Evolutionary conservation across 1,140 invertebrate species (phyloP).

Genomic region (Magallana ariakensis): DNA sequence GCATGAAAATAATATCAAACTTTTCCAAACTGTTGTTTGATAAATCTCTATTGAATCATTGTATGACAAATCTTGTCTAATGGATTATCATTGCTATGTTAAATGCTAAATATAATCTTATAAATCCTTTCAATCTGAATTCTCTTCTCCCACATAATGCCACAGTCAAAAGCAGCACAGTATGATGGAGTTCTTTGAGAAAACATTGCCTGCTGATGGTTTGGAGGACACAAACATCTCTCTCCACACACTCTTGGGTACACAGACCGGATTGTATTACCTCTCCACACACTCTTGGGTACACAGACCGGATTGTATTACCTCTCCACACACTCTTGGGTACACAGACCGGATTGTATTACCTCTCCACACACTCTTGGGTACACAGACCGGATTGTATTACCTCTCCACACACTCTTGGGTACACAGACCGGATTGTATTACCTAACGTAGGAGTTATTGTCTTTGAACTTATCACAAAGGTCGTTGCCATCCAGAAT

Average conservation of each 20-base stretch:
- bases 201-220: neutral
- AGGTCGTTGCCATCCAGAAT: slow-evolving; percentile 90
- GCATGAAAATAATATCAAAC: too few species aligned
- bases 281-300: too few species aligned
- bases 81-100: too few species aligned
- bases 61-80: too few species aligned
- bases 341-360: slow-evolving; percentile 75
- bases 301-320: slow-evolving; percentile 80
- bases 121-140: neutral
- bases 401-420: too few species aligned
- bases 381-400: too few species aligned
- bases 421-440: neutral
- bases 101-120: too few species aligned
- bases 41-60: too few species aligned
- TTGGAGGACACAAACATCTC: neutral
- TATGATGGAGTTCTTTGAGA: neutral
- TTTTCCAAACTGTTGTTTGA: too few species aligned
- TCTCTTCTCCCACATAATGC: slow-evolving; percentile 3
- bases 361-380: slow-evolving; percentile 79
- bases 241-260: neutral
- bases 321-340: too few species aligned
- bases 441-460: slow-evolving; percentile 92
- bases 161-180: slow-evolving; percentile 11
- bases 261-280: slow-evolving; percentile 81
- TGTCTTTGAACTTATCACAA: slow-evolving; percentile 88